These are phyloP conservation scores for Ataeniobius toweri DNA, from an alignment of 2,797 vertebrate species.

Conservation along the genomic window DNA sequence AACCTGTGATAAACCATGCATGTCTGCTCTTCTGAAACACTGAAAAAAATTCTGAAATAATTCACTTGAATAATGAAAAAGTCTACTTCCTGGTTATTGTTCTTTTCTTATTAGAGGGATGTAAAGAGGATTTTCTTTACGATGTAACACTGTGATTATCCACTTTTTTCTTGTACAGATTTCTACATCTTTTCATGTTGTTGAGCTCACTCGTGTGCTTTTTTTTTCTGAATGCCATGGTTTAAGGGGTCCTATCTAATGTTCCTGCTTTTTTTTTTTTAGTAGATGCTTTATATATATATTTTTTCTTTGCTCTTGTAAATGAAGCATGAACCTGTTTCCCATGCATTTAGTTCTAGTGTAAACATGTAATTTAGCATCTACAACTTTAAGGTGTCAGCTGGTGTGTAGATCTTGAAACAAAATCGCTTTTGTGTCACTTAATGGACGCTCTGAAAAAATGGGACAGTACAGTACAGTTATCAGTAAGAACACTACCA, in stretches of 20 bases:
- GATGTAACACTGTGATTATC: not conserved
- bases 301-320: no score
- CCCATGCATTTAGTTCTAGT: no score
- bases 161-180: not conserved
- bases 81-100: not conserved
- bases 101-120: not conserved
- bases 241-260: not conserved
- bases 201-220: not conserved
- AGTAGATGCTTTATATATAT: no score
- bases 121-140: not conserved
- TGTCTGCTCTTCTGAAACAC: not conserved
- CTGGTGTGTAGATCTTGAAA: no score
- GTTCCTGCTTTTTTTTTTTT: not conserved
- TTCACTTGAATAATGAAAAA: not conserved
- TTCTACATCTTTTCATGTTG: not conserved
- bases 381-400: no score
- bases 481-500: not conserved
- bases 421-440: no score
- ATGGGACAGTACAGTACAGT: not conserved
- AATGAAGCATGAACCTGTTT: no score
- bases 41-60: not conserved
- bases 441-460: not conserved
- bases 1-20: not conserved
- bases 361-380: not conserved
- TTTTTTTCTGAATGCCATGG: slow-evolving; percentile 13